Conservation (phyloP, 2,113 vertebrate genomes). For the Apodemus sylvaticus region DNA sequence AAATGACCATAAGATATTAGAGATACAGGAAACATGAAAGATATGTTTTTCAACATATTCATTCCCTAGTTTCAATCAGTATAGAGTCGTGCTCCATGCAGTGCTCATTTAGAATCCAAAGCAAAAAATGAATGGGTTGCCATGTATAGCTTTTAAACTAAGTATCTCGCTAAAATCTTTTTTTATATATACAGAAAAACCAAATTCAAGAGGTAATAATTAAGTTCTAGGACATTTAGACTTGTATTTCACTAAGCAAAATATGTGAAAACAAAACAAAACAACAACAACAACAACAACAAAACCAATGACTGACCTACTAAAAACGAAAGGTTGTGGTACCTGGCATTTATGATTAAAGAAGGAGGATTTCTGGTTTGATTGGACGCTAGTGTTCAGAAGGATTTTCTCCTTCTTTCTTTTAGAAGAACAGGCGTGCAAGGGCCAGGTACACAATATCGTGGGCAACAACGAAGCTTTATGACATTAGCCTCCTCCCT, state of each 20-base stretch:
- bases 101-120: neutral
- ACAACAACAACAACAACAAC: too few relatives aligned
- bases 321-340: neutral
- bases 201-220: neutral
- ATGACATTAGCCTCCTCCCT: neutral
- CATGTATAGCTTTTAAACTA: neutral
- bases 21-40: neutral
- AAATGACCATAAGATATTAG: neutral
- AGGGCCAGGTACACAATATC: neutral
- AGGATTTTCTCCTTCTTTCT: neutral
- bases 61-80: neutral
- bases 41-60: neutral
- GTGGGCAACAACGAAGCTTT: neutral
- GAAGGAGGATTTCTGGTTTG: neutral
- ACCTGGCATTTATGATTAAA: neutral
- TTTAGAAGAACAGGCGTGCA: neutral
- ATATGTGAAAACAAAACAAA: neutral
- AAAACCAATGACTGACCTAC: neutral
- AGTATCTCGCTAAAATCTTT: neutral
- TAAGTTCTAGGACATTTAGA: neutral
- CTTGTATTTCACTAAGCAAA: neutral
- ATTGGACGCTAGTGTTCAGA: conserved; percentile 5
- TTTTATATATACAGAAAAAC: neutral
- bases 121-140: neutral
- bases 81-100: neutral